Percentiles rank a stretch among this genome's conserved stretches.
Conservation (phyloP, 2,888 invertebrate genomes). For the Folsomia candida region DNA sequence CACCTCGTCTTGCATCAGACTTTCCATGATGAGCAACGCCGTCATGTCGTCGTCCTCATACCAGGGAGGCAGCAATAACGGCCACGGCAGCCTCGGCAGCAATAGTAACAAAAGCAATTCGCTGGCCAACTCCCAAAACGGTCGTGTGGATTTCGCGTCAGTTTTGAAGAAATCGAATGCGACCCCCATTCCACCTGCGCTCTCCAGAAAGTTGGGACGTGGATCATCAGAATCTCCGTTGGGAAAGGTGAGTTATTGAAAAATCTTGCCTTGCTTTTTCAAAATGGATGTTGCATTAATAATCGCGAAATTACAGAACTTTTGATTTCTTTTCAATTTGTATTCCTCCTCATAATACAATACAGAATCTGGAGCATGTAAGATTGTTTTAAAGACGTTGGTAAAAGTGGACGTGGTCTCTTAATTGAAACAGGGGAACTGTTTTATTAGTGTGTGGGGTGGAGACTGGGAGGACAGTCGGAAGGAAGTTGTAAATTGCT, state of each 20-base stretch:
- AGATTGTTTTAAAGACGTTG: neutral
- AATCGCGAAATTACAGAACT: neutral
- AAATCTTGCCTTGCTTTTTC: neutral
- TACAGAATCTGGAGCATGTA: no score
- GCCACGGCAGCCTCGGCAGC: neutral
- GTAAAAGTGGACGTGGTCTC: no score
- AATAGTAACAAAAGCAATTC: slow-evolving; percentile 7
- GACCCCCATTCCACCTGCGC: slow-evolving; percentile 47
- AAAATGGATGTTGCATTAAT: neutral
- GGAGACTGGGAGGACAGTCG: neutral
- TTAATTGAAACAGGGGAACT: neutral
- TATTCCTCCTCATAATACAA: no score
- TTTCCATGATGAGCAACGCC: neutral
- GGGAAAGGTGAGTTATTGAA: slow-evolving; percentile 45
- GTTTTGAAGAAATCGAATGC: slow-evolving; percentile 48
- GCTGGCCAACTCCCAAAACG: slow-evolving; percentile 17
- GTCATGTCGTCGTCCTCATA: neutral
- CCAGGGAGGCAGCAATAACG: neutral
- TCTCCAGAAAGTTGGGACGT: slow-evolving; percentile 48
- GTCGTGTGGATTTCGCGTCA: slow-evolving; percentile 43
- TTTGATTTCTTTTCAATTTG: neutral
- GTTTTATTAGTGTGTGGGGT: neutral
- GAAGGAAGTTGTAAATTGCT: neutral
- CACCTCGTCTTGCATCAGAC: slow-evolving; percentile 9
- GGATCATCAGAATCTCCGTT: slow-evolving; percentile 46